These are phyloP conservation scores for Branchellion lobata DNA, from an alignment of 2,888 invertebrate species.

Conservation along the genomic window DNA sequence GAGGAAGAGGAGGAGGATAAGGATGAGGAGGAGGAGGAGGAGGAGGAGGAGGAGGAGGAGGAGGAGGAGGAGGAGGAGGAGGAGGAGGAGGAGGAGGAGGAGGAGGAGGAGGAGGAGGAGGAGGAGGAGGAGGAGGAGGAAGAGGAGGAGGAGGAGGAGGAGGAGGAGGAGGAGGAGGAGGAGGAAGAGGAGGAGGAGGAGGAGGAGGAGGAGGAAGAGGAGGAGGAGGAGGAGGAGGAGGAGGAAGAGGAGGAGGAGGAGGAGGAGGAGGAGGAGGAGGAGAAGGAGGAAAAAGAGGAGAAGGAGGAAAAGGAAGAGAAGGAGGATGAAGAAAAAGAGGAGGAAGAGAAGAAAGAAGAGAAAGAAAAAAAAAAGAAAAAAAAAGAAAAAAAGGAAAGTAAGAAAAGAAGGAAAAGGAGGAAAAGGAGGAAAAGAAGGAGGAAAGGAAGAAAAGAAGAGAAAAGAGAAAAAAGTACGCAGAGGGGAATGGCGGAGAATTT, in stretches of 20 bases:
- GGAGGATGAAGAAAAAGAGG: not conserved
- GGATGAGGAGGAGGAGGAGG: not conserved
- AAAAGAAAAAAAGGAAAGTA: slow-evolving; percentile 27
- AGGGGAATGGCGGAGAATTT: too few relatives aligned
- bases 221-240: not conserved
- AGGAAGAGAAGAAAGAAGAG: not conserved
- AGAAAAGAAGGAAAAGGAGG: too few relatives aligned
- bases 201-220: not conserved
- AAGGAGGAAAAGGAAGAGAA: slow-evolving; percentile 31
- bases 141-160: not conserved
- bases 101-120: slow-evolving; percentile 24
- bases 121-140: not conserved
- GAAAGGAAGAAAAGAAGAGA: too few relatives aligned
- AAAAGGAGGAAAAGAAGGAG: too few relatives aligned
- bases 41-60: slow-evolving; percentile 32
- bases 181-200: not conserved
- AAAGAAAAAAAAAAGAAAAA: not conserved
- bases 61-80: slow-evolving; percentile 37
- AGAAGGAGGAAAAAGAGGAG: slow-evolving; percentile 28
- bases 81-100: slow-evolving; percentile 36
- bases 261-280: slow-evolving; percentile 35
- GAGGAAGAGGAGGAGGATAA: not conserved
- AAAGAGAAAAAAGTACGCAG: too few relatives aligned
- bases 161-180: too few relatives aligned
- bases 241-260: slow-evolving; percentile 30